Percentiles rank a stretch among this genome's conserved stretches.
These are phyloP conservation scores for Acanthiza pusilla DNA, from an alignment of 2,797 vertebrate species.

Conservation along the genomic window DNA sequence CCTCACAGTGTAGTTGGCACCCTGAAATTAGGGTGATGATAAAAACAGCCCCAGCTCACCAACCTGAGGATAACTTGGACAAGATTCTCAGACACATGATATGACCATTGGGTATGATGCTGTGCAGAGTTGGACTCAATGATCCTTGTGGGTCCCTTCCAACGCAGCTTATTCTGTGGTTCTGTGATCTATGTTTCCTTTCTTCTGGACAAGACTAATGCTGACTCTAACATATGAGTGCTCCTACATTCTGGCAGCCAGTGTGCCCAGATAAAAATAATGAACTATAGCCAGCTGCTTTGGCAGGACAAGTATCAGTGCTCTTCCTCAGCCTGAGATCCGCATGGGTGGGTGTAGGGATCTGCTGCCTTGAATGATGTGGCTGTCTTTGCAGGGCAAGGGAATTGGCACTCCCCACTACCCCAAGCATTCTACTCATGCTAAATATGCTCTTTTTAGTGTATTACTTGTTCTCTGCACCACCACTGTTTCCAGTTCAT, in stretches of 20 bases:
- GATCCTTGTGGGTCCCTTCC: background rate
- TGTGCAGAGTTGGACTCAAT: background rate
- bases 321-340: background rate
- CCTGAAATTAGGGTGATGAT: background rate
- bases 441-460: background rate
- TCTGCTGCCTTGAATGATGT: background rate
- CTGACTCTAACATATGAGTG: background rate
- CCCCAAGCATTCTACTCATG: accelerated
- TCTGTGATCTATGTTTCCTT: background rate
- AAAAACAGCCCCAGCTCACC: background rate
- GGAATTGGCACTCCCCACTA: background rate
- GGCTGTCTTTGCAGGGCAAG: background rate
- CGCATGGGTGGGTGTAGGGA: background rate
- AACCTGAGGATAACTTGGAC: background rate
- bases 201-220: background rate
- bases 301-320: background rate
- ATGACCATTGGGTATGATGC: background rate
- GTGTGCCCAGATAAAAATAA: background rate
- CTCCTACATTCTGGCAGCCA: background rate
- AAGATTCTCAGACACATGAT: background rate
- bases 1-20: background rate
- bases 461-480: background rate
- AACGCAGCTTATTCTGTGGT: background rate
- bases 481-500: background rate
- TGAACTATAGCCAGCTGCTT: background rate